Evolutionary conservation across 1,140 invertebrate species (phyloP), one percentile per base, ranked within the genome.

Genomic region (Magallana ariakensis): DNA sequence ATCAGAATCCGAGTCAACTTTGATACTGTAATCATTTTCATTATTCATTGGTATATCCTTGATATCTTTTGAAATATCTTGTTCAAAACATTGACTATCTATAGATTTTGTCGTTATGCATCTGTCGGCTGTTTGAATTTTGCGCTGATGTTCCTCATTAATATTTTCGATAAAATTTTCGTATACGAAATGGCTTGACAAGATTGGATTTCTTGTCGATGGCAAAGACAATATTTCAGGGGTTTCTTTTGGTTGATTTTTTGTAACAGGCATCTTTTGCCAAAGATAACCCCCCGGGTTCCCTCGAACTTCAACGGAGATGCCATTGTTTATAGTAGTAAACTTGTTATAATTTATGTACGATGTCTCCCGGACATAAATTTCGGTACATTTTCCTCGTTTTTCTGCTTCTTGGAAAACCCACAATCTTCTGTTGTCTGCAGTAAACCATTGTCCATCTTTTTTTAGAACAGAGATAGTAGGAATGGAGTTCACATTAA

Each of bases 351-450:
- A 22, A 62, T 15, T 60, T 16, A 85, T 60, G 16, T 62, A 85
- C 3, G 4, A 16, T 85, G 46, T 66, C 13, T 75, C 22, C 16
- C 26, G 22, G 22, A 62, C 60, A 53, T 54, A 54, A 26, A 82
- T 82, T 82, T 82, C 46, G 16, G 1, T 2, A n/a, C 83, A 87
- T 70, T 60, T 57, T 26, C 86, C 86, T 5, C 85, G 26, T 33
- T 87, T 66, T 57, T 58, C 83, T 16, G 80, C 54, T 16, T 85
- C 56, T 22, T 83, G 53, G 54, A 89, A 89, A 6, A 89, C 84
- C 88, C 88, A 89, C 7, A 89, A 60, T 75, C 88, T 53, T 58
- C 88, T 85, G 33, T 89, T 89, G 56, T 89, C 83, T 16, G 84
- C 80, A 13, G 88, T 85, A n/a, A 82, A 87, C 85, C 84, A 83